phyloP scores from a whole-genome alignment of 1,140 invertebrate genomes.

The Homarus americanus region DNA sequence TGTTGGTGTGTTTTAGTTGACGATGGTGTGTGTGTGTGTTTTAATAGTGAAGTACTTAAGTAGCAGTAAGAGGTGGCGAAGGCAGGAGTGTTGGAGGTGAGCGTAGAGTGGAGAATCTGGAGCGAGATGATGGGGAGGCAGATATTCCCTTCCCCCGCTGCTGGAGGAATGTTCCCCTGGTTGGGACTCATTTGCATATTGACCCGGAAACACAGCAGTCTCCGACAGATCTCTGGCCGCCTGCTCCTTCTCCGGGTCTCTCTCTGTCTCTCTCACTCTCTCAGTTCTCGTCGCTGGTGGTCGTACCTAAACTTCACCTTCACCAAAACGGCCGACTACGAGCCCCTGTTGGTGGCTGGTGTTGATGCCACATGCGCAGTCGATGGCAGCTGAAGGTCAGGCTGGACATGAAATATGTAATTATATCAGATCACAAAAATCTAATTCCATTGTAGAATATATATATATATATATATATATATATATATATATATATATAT shows the following conservation, averaged over 20 bases:
- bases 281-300: not conserved
- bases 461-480: too few relatives aligned
- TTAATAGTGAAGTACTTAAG: not conserved
- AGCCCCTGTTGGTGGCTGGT: too few relatives aligned
- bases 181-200: conserved; percentile 34
- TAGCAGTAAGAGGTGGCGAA: not conserved
- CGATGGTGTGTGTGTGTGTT: not conserved
- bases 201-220: conserved; percentile 28
- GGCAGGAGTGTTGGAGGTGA: not conserved
- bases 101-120: not conserved
- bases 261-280: not conserved
- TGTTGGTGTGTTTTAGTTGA: too few relatives aligned
- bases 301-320: too few relatives aligned
- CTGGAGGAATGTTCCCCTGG: not conserved
- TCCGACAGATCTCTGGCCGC: not conserved
- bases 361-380: too few relatives aligned
- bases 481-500: too few relatives aligned
- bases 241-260: not conserved
- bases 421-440: too few relatives aligned
- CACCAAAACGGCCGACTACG: too few relatives aligned
- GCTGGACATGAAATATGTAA: too few relatives aligned
- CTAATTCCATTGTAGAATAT: too few relatives aligned
- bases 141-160: conserved; percentile 11
- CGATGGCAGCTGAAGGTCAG: too few relatives aligned
- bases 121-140: not conserved